These are phyloP conservation scores for Hyles euphorbiae DNA, from an alignment of 1,140 invertebrate species.

Conservation along the genomic window DNA sequence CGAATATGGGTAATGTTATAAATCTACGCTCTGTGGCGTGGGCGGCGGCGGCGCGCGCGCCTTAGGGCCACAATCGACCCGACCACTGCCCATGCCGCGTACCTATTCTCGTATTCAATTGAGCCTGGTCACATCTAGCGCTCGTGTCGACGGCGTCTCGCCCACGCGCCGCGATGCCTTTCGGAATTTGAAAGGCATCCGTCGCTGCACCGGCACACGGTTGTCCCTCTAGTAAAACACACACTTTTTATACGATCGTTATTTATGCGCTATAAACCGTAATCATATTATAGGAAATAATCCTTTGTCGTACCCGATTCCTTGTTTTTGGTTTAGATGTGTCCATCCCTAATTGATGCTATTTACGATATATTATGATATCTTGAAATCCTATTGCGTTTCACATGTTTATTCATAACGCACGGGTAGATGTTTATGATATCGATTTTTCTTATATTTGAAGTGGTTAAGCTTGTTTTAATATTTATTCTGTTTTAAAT, in stretches of 20 bases:
- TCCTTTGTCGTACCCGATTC: too few species aligned
- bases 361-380: too few species aligned
- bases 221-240: conserved; percentile 47
- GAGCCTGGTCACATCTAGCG: conserved; percentile 50
- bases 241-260: conserved; percentile 52
- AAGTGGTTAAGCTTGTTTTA: too few species aligned
- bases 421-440: too few species aligned
- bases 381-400: too few species aligned
- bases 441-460: too few species aligned
- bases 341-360: too few species aligned
- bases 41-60: conserved; percentile 42
- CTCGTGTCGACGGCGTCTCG: conserved; percentile 43
- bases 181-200: conserved; percentile 72
- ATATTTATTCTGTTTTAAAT: too few species aligned
- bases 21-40: conserved; percentile 51
- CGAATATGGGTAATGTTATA: conserved; percentile 73
- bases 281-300: conserved; percentile 13
- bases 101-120: conserved; percentile 50
- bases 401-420: too few species aligned
- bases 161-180: conserved; percentile 50
- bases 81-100: conserved; percentile 25
- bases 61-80: conserved; percentile 28
- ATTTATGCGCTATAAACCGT: conserved; percentile 34
- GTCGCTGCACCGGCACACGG: conserved; percentile 51
- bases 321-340: too few species aligned